Evolutionary conservation across 2,113 vertebrate genomes (phyloP), one percentile per base, ranked within the genome.

Genomic region (Hypomesus transpacificus): DNA sequence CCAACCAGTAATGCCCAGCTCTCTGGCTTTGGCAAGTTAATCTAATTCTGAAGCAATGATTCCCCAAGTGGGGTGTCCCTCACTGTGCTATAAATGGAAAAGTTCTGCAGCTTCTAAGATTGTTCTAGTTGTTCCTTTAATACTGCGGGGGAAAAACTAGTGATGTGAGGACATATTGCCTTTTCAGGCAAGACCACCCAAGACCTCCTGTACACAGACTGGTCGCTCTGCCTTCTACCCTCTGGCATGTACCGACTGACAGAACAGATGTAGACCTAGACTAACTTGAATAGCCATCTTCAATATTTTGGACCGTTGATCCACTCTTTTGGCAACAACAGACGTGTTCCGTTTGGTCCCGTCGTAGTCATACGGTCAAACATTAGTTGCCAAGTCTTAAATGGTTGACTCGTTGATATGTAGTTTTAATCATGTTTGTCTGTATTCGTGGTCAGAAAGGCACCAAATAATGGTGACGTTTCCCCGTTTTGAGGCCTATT

Each of bases 81-180:
- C 52, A 51, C 56, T 57, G 73, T 64, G 80, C 90, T 91, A 92
- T 89, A 90, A 90, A 91, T 91, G 88, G 90, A 86, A 84, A 81
- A 80, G 70, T 77, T 80, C 63, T 61, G 80, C 75, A 46, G 72
- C 80, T 83, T 79, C 82, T 70, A 80, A 69, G 80, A 78, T 75
- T 84, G 84, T 80, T 80, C 69, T 77, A 69, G 39, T 77, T 60
- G 14, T 67, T 69, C 76, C 21, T 62, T 78, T 77, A 28, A 68
- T 34, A 18, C 2, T 53, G n/a, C 63, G 26, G 54, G 80, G 69
- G 26, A 70, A 84, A 82, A 87, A 54, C 57, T 79, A 86, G 51
- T 79, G 81, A 88, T 84, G 84, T 75, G 83, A 84, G 75, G 70
- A 84, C 71, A 82, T 56, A 84, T 81, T 81, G 24, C 85, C 85